Evolutionary conservation across 2,113 vertebrate species (phyloP).

Genomic region (Labeo catla): DNA sequence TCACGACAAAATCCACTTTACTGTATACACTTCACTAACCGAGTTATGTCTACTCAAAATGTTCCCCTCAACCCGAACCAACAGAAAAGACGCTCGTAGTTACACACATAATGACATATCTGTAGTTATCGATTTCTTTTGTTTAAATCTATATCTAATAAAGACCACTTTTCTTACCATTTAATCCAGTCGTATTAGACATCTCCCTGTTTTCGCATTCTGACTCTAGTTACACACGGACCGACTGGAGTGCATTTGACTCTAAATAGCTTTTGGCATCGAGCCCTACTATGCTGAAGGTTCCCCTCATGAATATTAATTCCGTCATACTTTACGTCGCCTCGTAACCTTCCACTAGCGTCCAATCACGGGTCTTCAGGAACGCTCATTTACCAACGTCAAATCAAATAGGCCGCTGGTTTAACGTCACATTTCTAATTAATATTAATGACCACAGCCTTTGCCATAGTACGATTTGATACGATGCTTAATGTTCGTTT

Average conservation of each 20-base stretch:
- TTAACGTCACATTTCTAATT: neutral
- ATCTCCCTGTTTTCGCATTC: constrained; percentile 55
- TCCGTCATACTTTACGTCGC: neutral
- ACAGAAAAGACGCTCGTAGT: neutral
- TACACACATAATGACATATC: neutral
- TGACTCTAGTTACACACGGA: neutral
- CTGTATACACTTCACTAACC: too few relatives aligned
- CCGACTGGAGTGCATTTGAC: neutral
- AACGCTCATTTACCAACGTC: neutral
- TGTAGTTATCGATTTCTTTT: neutral
- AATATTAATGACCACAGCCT: neutral
- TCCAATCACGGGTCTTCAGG: constrained; percentile 32
- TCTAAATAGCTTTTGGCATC: neutral
- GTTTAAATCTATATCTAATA: neutral
- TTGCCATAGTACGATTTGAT: neutral
- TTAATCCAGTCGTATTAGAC: constrained; percentile 64
- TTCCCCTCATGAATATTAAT: constrained; percentile 13
- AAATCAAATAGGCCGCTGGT: neutral
- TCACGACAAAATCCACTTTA: neutral
- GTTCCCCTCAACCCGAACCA: neutral
- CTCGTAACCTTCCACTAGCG: constrained; percentile 56
- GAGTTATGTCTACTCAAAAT: neutral
- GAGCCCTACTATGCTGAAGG: neutral
- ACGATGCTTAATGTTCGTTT: neutral
- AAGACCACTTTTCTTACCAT: constrained; percentile 62